Evolutionary conservation across 2,113 vertebrate species (phyloP), one percentile per base, ranked within the genome.

Genomic region (Pteropus alecto): DNA sequence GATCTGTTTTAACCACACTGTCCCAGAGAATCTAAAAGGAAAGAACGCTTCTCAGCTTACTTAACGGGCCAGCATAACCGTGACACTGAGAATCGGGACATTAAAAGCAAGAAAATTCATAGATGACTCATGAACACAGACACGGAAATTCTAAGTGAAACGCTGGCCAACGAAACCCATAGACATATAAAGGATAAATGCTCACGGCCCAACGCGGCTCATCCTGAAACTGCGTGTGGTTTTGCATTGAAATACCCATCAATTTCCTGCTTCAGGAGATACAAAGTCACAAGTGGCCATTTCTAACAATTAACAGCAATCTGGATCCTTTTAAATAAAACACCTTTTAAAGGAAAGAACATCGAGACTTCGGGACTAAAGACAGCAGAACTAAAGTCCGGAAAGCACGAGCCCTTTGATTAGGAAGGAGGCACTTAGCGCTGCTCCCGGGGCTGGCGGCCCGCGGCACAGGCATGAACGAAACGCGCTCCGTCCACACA

Each of bases 211-310:
- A 1, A 9, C 2, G 6, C 26, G 67, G 35, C 19, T 71, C 7
- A 30, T 38, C 35, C 48, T 1, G 33, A 24, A 30, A 19, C 15
- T 51, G 48, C 48, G 48, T 13, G 48, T 3, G 3, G 13, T 18
- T n/a, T 33, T 4, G 38, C 38, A 12, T 21, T 14, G 30, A 16
- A 35, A 15, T 5, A 28, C 28, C 9, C 3, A n/a, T 18, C 6
- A 33, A 21, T 1, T 14, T 8, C 60, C 73, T 14, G 24, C 43
- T 54, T 65, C 58, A 24, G 0, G 43, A 10, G 1, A 6, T 13
- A 13, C 10, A 10, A 9, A 76, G 58, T 30, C 60, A 6, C 1
- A 2, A 18, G 38, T 2, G 43, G 21, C 30, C 24, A 0, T 13
- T 4, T 2, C 58, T 54, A 8, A 30, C 16, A 3, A 16, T 2